A percentile compares a stretch with the other conserved stretches of the same genome.
phyloP scores from a whole-genome alignment of 2,888 invertebrate species.

The Eupithecia inturbata region DNA sequence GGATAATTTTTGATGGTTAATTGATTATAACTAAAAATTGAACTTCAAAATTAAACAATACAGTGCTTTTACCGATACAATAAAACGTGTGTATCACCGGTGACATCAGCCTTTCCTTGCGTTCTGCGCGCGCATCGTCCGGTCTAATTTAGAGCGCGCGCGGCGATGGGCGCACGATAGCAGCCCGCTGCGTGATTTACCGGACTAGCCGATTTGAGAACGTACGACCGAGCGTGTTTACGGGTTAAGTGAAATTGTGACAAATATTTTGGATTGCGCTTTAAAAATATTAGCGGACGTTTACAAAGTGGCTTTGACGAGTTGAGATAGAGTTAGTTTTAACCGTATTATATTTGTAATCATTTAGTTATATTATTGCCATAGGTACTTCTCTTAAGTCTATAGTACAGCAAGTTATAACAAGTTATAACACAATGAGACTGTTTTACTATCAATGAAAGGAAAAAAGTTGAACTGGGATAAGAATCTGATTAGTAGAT shows the following conservation, averaged over 20 bases:
- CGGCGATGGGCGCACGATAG: conserved; percentile 58
- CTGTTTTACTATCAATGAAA: background rate
- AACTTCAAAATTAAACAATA: background rate
- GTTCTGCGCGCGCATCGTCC: conserved; percentile 37
- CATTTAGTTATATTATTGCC: background rate
- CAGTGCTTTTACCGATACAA: conserved; percentile 23
- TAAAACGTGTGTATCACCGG: conserved; percentile 30
- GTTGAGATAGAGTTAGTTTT: background rate
- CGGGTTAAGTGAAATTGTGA: conserved; percentile 12
- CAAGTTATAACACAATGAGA: background rate
- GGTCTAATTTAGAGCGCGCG: conserved; percentile 65
- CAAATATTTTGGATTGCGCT: conserved; percentile 1
- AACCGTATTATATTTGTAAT: background rate
- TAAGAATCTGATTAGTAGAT: background rate
- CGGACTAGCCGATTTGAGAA: conserved; percentile 38
- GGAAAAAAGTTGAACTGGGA: background rate
- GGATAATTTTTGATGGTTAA: background rate
- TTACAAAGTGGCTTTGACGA: background rate
- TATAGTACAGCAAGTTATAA: background rate
- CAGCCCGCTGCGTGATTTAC: conserved; percentile 65
- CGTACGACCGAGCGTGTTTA: conserved; percentile 18
- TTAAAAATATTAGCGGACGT: background rate
- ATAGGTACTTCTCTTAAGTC: background rate
- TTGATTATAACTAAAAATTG: background rate
- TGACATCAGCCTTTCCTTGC: conserved; percentile 28